These are phyloP conservation scores for Cryptocephalus moraei DNA, from an alignment of 2,888 invertebrate species.

Conservation along the genomic window DNA sequence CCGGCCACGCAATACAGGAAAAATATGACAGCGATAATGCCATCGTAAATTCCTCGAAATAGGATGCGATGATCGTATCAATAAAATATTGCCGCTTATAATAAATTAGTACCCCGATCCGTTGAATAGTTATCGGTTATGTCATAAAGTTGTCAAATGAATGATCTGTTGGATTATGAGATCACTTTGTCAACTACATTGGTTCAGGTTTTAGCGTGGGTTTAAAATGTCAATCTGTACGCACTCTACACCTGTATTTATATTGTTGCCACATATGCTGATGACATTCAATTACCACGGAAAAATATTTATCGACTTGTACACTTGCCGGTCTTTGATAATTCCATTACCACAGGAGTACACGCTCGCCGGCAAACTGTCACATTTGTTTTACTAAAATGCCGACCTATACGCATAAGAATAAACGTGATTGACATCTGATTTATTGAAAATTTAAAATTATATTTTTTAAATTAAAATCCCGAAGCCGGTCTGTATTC, in stretches of 20 bases:
- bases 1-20: constrained; percentile 5
- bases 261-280: too few relatives aligned
- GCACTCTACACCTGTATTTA: background rate
- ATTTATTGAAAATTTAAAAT: too few relatives aligned
- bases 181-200: constrained; percentile 16
- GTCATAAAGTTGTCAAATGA: constrained; percentile 19
- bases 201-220: constrained; percentile 3
- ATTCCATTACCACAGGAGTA: too few relatives aligned
- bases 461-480: too few relatives aligned
- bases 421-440: too few relatives aligned
- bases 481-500: too few relatives aligned
- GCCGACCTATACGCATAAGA: too few relatives aligned
- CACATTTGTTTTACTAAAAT: too few relatives aligned
- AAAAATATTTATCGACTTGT: too few relatives aligned
- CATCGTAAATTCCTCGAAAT: constrained; percentile 7
- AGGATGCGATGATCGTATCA: constrained; percentile 4
- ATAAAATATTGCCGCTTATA: constrained; percentile 4
- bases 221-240: constrained; percentile 1
- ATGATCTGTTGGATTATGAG: constrained; percentile 16
- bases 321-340: too few relatives aligned
- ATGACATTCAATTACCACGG: too few relatives aligned
- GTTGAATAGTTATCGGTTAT: constrained; percentile 12
- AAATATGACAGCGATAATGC: constrained; percentile 10
- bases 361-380: too few relatives aligned
- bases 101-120: constrained; percentile 4